Base-by-base conservation (phyloP, 2,888 invertebrate species). In the Orgyia antiqua region DNA sequence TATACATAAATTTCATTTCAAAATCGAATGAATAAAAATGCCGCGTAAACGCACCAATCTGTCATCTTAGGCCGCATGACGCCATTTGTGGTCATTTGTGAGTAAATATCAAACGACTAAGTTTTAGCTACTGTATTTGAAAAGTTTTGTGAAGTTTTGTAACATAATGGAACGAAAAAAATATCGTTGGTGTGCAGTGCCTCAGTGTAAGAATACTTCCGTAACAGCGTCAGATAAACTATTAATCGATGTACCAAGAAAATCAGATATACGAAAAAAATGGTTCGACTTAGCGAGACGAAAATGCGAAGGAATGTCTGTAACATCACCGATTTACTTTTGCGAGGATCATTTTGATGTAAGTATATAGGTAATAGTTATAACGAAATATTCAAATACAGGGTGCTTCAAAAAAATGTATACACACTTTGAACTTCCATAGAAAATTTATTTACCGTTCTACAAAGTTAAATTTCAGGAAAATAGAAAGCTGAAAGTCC, bases 181-280 rank as follows among this genome's bases (percentile, higher is more conserved):
- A 20, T 20, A 20, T 40, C 42, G 51, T 17, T 35, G 45, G 10
- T 40, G 46, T 44, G 36, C 29, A 20, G 20, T 20, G n/a, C 20
- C 3, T 20, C n/a, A 20, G 4, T 20, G 20, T 20, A 20, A n/a
- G n/a, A 20, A 23, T 6, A 31, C 31, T 18, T 21, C 31, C 2
- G 18, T 21, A 20, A 20, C 13, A 9, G 21, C 26, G 13, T 26
- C 26, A 7, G n/a, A 26, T 10, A 27, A 27, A 18, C 4, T 32
- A 27, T 32, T 32, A 7, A 24, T 32, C 12, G 15, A 27, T 24
- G 27, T 27, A 9, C 32, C 32, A 7, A 2, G 23, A 17, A 27
- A 23, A 13, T n/a, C 18, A 10, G 13, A 21, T 5, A 3, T 20
- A 20, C 12, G 30, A 8, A 23, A n/a, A 12, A 20, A 20, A 8